Conservation (phyloP, 2,797 vertebrate genomes). For the Amblyraja radiata region DNA sequence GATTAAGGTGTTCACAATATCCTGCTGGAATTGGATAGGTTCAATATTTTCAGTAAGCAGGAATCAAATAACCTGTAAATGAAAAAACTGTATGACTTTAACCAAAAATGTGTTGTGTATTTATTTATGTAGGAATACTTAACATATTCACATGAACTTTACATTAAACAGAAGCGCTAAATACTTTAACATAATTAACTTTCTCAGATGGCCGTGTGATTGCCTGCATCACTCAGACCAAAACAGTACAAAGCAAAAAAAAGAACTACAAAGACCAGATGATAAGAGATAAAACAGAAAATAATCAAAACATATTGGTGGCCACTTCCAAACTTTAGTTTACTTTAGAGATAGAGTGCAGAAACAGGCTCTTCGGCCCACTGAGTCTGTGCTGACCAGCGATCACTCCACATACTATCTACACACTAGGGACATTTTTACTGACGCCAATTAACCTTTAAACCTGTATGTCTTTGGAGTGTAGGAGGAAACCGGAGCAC, state of each 20-base stretch:
- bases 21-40: neutral
- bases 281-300: neutral
- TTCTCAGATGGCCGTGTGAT: neutral
- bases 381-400: too few relatives aligned
- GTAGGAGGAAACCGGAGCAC: too few relatives aligned
- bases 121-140: neutral
- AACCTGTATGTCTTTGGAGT: too few relatives aligned
- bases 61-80: neutral
- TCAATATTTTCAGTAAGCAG: neutral
- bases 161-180: neutral
- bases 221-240: neutral
- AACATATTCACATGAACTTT: neutral
- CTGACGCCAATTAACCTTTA: too few relatives aligned
- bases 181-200: neutral
- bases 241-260: neutral
- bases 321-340: neutral
- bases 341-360: too few relatives aligned
- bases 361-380: too few relatives aligned
- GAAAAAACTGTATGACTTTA: neutral
- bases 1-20: neutral
- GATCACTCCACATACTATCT: too few relatives aligned
- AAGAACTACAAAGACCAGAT: neutral
- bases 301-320: neutral
- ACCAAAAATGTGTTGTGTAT: neutral
- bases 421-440: too few relatives aligned